phyloP scores from a whole-genome alignment of 1,140 invertebrate genomes.

The Drosophila pseudoobscura region DNA sequence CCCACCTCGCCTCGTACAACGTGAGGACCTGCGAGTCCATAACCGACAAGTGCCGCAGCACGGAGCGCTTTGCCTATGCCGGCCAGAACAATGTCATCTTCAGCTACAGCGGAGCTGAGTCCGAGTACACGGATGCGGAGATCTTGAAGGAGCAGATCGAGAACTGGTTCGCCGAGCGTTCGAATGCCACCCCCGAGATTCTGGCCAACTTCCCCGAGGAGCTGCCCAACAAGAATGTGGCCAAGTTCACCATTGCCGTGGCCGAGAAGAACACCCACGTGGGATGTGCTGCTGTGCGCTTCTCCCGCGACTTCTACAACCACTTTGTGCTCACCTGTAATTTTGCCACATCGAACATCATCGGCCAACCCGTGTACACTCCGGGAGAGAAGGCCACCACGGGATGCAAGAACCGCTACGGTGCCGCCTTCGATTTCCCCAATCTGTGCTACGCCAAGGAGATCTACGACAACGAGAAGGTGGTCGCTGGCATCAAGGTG shows the following conservation, averaged over 20 bases:
- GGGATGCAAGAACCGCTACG: constrained; percentile 61
- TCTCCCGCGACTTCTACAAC: constrained; percentile 59
- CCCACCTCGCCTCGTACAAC: constrained; percentile 52
- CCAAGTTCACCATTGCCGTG: constrained; percentile 63
- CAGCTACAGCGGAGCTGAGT: constrained; percentile 54
- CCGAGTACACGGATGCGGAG: constrained; percentile 60
- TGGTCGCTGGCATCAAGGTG: constrained; percentile 30
- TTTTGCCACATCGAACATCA: constrained; percentile 56
- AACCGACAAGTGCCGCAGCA: constrained; percentile 73
- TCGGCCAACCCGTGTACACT: constrained; percentile 57
- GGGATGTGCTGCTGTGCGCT: constrained; percentile 58
- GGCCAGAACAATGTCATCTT: constrained; percentile 73
- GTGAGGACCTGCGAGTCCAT: constrained; percentile 59
- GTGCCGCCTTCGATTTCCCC: constrained; percentile 52
- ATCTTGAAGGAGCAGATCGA: constrained; percentile 70
- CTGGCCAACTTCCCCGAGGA: constrained; percentile 59
- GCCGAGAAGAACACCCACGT: constrained; percentile 63
- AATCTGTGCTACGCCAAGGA: constrained; percentile 70
- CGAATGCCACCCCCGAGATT: constrained; percentile 55
- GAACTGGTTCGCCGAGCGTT: constrained; percentile 60
- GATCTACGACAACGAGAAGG: constrained; percentile 69
- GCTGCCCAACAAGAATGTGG: constrained; percentile 55
- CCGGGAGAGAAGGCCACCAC: constrained; percentile 55
- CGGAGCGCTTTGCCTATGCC: constrained; percentile 66
- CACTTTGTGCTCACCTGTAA: constrained; percentile 63